phyloP scores from a whole-genome alignment of 2,888 invertebrate species.

The Caenorhabditis sinica region DNA sequence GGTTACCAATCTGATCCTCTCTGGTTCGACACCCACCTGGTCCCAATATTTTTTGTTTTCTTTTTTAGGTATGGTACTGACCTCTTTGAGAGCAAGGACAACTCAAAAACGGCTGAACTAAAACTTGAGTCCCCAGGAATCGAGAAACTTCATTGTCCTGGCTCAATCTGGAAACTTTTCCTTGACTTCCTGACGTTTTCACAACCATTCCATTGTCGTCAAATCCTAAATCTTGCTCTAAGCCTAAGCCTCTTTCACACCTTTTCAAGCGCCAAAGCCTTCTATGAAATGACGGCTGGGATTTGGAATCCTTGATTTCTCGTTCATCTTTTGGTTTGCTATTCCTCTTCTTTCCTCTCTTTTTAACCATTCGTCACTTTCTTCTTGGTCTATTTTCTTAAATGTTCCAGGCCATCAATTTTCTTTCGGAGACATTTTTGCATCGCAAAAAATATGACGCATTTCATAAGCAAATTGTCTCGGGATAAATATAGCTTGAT shows the following conservation, averaged over 20 bases:
- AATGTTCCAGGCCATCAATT: too few species aligned
- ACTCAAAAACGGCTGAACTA: too few species aligned
- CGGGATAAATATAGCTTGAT: conserved; percentile 6
- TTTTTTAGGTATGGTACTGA: neutral
- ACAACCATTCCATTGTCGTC: too few species aligned
- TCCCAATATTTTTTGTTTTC: neutral
- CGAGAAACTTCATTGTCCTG: too few species aligned
- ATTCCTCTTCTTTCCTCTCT: neutral
- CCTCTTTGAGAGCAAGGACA: too few species aligned
- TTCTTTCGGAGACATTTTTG: neutral
- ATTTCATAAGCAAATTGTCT: neutral
- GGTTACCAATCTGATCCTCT: neutral
- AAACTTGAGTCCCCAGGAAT: too few species aligned
- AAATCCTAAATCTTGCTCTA: too few species aligned
- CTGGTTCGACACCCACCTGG: neutral
- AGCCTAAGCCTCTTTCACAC: too few species aligned
- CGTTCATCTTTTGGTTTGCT: too few species aligned
- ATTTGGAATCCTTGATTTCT: too few species aligned
- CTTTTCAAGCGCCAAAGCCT: neutral
- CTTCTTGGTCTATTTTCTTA: neutral
- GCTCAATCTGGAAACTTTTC: too few species aligned
- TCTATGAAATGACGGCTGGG: neutral
- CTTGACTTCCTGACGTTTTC: too few species aligned
- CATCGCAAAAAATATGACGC: neutral
- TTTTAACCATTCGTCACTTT: conserved; percentile 2